Percentiles rank a stretch among this genome's conserved stretches.
Evolutionary conservation across 2,888 invertebrate species (phyloP).

Genomic region (Agonopterix alstromeriana): DNA sequence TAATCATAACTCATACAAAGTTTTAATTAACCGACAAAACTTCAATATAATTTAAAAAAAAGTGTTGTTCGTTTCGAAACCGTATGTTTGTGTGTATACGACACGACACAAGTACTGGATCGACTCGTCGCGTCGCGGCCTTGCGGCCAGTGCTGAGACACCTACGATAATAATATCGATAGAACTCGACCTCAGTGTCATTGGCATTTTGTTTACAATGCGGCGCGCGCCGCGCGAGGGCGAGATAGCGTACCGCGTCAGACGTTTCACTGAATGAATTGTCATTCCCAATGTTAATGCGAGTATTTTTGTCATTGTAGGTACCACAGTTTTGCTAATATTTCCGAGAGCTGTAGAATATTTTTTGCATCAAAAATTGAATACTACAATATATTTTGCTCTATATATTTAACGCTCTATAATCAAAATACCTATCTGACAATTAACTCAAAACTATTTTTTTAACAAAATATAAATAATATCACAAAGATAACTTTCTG

Average conservation of each 20-base stretch:
- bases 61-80: constrained; percentile 37
- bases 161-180: constrained; percentile 49
- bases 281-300: constrained; percentile 9
- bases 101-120: constrained; percentile 17
- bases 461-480: too few relatives aligned
- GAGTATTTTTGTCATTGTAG: too few relatives aligned
- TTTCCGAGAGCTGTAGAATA: too few relatives aligned
- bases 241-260: constrained; percentile 51
- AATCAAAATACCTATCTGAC: too few relatives aligned
- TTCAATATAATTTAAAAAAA: constrained; percentile 29
- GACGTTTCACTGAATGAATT: constrained; percentile 31
- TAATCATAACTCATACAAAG: too few relatives aligned
- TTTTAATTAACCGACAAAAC: too few relatives aligned
- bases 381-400: too few relatives aligned
- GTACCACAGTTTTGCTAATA: too few relatives aligned
- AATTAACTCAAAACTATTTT: too few relatives aligned
- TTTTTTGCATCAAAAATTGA: too few relatives aligned
- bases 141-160: constrained; percentile 65
- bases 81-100: constrained; percentile 36
- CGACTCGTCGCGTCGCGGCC: constrained; percentile 49
- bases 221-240: constrained; percentile 34
- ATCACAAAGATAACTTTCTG: too few relatives aligned
- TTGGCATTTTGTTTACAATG: constrained; percentile 68
- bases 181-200: constrained; percentile 53
- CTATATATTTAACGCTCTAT: too few relatives aligned